Conservation (phyloP, 2,888 invertebrate species). For the Toxonevra muliebris region DNA sequence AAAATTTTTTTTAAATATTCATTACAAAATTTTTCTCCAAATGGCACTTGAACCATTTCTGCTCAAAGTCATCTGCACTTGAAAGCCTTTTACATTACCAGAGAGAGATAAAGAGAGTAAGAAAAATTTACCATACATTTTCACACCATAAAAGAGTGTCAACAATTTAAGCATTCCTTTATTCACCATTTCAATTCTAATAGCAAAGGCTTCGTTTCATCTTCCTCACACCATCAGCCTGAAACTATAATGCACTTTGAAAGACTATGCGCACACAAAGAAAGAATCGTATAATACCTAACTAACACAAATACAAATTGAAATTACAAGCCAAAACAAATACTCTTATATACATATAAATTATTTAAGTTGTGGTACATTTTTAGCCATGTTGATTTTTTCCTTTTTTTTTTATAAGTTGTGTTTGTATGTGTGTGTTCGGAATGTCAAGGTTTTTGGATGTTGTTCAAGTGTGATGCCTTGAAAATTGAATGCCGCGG, state of each 20-base stretch:
- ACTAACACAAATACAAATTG: constrained; percentile 17
- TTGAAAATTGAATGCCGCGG: neutral
- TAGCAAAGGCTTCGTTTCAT: neutral
- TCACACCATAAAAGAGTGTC: too few relatives aligned
- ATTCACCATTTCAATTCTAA: too few relatives aligned
- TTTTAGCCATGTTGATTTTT: neutral
- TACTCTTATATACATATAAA: constrained; percentile 6
- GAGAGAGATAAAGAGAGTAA: constrained; percentile 1
- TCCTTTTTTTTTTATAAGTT: too few relatives aligned
- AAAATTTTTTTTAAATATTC: too few relatives aligned
- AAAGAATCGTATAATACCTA: constrained; percentile 7
- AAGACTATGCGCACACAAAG: constrained; percentile 16
- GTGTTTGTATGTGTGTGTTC: constrained; percentile 47
- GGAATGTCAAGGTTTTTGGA: constrained; percentile 56
- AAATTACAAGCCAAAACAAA: constrained; percentile 28
- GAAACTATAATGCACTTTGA: neutral
- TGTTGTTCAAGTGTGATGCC: constrained; percentile 42
- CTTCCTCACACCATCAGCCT: neutral
- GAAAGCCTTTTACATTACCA: neutral
- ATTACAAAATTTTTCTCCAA: too few relatives aligned
- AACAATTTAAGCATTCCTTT: too few relatives aligned
- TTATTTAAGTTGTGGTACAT: constrained; percentile 6
- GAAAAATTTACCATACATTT: too few relatives aligned
- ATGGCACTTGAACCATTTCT: too few relatives aligned
- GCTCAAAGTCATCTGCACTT: too few relatives aligned